phyloP scores from a whole-genome alignment of 2,888 invertebrate genomes.

The Mythimna vitellina region DNA sequence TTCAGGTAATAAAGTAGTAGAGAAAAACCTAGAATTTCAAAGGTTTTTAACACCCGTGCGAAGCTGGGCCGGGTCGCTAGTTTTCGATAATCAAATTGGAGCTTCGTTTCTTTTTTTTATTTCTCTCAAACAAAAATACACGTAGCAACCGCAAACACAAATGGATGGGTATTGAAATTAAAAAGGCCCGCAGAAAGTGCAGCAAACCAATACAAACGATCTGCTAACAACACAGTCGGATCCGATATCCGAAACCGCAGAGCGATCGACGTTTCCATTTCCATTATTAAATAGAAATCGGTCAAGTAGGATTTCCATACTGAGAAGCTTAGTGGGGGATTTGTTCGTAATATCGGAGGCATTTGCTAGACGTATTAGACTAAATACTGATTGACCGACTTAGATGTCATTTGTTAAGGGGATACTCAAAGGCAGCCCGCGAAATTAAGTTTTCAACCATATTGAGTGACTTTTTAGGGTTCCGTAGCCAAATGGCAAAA shows the following conservation, averaged over 20 bases:
- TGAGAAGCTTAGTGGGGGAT: not conserved
- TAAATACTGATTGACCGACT: not conserved
- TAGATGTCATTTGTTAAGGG: no score
- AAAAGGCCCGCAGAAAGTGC: constrained; percentile 33
- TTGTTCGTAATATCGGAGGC: not conserved
- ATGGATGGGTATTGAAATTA: constrained; percentile 17
- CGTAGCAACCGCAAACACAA: constrained; percentile 11
- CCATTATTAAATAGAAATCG: constrained; percentile 39
- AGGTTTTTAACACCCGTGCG: no score
- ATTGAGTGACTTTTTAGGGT: no score
- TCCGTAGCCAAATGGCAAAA: no score
- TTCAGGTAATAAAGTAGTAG: no score
- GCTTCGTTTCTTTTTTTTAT: not conserved
- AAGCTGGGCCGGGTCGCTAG: no score
- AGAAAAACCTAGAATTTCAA: no score
- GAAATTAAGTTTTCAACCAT: no score
- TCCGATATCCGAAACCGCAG: constrained; percentile 42
- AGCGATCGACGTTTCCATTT: constrained; percentile 33
- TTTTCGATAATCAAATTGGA: not conserved
- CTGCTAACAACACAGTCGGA: constrained; percentile 24
- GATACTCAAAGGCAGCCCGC: no score
- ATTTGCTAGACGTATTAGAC: not conserved
- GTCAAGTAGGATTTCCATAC: constrained; percentile 31
- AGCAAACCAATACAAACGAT: constrained; percentile 9
- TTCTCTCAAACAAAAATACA: not conserved